phyloP scores from a whole-genome alignment of 2,888 invertebrate genomes.

The Cheilosia soror region DNA sequence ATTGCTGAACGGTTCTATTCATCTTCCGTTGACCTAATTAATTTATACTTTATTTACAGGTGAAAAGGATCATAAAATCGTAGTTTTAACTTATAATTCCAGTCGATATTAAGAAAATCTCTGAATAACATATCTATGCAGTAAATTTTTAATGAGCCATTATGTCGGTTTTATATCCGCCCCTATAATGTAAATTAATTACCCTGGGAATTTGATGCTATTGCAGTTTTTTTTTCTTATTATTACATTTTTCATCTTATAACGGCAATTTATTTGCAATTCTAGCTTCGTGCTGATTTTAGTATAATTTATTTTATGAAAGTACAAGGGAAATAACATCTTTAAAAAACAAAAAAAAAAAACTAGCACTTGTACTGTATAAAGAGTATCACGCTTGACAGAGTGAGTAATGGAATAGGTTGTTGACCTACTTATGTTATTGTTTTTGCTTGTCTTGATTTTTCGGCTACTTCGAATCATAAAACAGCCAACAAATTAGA shows the following conservation, averaged over 20 bases:
- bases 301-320: constrained; percentile 51
- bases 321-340: constrained; percentile 19
- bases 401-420: constrained; percentile 54
- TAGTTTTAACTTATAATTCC: constrained; percentile 2
- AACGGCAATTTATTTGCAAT: constrained; percentile 60
- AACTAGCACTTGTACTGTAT: constrained; percentile 5
- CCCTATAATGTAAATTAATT: constrained; percentile 47
- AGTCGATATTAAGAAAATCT: not conserved
- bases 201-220: constrained; percentile 40
- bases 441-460: constrained; percentile 20
- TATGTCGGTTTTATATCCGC: constrained; percentile 22
- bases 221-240: constrained; percentile 17
- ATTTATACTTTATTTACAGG: constrained; percentile 7
- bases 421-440: constrained; percentile 60
- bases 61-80: constrained; percentile 30
- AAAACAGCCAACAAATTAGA: constrained; percentile 15
- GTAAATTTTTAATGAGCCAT: constrained; percentile 4
- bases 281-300: constrained; percentile 30
- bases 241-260: constrained; percentile 29
- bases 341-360: constrained; percentile 9
- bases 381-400: constrained; percentile 54
- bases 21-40: constrained; percentile 34
- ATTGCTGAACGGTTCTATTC: constrained; percentile 13
- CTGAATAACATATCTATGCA: constrained; percentile 2
- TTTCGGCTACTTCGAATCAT: constrained; percentile 9